Conservation (phyloP, 2,888 invertebrate species). For the Platycnemis pennipes region DNA sequence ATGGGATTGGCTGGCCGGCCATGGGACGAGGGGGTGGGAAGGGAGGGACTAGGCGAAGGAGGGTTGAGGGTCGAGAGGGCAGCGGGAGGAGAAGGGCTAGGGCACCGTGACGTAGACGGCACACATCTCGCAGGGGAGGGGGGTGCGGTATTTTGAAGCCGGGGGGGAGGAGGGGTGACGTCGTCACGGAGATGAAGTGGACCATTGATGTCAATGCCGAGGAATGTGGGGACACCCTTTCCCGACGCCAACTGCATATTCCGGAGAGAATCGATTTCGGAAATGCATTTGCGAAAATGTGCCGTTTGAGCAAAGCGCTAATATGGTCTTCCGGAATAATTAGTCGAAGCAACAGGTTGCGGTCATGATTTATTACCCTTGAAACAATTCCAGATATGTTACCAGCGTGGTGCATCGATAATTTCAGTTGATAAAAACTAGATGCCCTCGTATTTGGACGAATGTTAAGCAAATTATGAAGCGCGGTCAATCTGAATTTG, state of each 20-base stretch:
- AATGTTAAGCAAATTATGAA: too few relatives aligned
- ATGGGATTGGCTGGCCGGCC: constrained; percentile 6
- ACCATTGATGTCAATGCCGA: background rate
- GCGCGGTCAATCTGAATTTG: too few relatives aligned
- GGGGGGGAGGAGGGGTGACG: background rate
- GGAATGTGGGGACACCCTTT: background rate
- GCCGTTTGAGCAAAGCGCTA: too few relatives aligned
- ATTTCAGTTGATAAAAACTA: too few relatives aligned
- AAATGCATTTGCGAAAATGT: too few relatives aligned
- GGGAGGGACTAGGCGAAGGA: background rate
- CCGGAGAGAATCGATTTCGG: too few relatives aligned
- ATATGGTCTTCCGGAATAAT: too few relatives aligned
- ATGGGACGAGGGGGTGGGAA: background rate
- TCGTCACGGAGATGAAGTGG: background rate
- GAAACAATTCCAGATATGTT: too few relatives aligned
- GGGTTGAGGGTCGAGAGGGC: constrained; percentile 3
- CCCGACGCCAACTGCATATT: background rate
- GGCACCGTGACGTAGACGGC: constrained; percentile 5
- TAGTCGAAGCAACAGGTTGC: too few relatives aligned
- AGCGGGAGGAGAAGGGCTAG: background rate
- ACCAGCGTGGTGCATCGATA: too few relatives aligned
- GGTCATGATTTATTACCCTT: too few relatives aligned
- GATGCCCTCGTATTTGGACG: too few relatives aligned
- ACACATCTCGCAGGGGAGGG: background rate
- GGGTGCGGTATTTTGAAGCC: background rate